phyloP scores from a whole-genome alignment of 2,888 invertebrate species.

The Eupithecia pulchellata region DNA sequence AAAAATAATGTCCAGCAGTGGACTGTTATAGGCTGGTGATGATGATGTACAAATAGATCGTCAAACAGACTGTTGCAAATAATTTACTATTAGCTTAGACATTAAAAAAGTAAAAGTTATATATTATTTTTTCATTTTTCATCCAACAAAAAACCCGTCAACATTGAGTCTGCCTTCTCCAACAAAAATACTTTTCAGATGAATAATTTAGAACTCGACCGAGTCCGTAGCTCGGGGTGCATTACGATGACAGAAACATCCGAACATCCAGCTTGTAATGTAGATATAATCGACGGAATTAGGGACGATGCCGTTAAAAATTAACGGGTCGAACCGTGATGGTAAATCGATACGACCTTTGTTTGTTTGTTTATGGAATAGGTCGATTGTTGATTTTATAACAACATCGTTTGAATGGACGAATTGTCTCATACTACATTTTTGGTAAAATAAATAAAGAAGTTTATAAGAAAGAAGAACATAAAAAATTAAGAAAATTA shows the following conservation, averaged over 20 bases:
- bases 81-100: too few relatives aligned
- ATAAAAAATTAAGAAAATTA: too few relatives aligned
- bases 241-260: constrained; percentile 59
- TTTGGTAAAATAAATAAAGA: neutral
- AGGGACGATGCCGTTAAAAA: constrained; percentile 72
- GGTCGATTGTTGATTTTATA: constrained; percentile 1
- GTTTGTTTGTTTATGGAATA: constrained; percentile 24
- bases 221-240: constrained; percentile 47
- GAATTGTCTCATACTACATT: neutral
- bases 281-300: constrained; percentile 73
- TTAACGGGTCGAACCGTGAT: constrained; percentile 73
- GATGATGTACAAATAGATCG: too few relatives aligned
- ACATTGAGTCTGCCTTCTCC: too few relatives aligned
- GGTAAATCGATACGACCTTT: constrained; percentile 70
- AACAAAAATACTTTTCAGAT: constrained; percentile 37
- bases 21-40: too few relatives aligned
- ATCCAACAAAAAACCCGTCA: neutral
- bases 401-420: neutral
- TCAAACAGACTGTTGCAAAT: too few relatives aligned
- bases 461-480: too few relatives aligned
- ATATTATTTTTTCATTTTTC: neutral
- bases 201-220: constrained; percentile 49
- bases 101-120: too few relatives aligned
- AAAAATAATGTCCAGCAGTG: too few relatives aligned
- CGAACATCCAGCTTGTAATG: constrained; percentile 47